phyloP scores from a whole-genome alignment of 2,888 invertebrate genomes.

The Pollenia griseotomentosa region DNA sequence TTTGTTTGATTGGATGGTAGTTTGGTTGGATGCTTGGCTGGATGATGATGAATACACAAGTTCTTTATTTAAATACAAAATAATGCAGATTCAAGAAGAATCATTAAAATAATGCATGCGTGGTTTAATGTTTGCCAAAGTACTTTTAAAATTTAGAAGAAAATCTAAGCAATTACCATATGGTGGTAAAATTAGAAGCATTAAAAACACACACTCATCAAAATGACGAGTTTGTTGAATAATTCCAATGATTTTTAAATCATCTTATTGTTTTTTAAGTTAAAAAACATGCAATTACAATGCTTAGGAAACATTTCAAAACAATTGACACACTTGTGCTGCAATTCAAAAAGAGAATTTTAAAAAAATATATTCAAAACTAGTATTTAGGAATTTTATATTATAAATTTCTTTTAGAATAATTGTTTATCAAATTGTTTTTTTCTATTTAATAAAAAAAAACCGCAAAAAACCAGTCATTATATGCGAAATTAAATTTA shows the following conservation, averaged over 20 bases:
- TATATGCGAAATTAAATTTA: constrained; percentile 83
- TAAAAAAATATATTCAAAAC: neutral
- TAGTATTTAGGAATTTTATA: neutral
- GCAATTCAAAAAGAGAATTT: neutral
- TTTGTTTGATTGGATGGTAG: constrained; percentile 49
- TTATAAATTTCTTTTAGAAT: constrained; percentile 9
- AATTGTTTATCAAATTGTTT: neutral
- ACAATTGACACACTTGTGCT: constrained; percentile 65
- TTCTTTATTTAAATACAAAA: constrained; percentile 66
- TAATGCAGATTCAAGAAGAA: constrained; percentile 63
- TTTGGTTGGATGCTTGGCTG: constrained; percentile 32
- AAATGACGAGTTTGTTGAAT: constrained; percentile 54
- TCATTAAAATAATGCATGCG: constrained; percentile 70
- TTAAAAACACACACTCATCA: constrained; percentile 41
- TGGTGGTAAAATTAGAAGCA: constrained; percentile 71
- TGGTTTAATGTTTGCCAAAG: constrained; percentile 67
- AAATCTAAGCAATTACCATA: constrained; percentile 55
- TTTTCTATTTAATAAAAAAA: constrained; percentile 71
- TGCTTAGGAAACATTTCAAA: constrained; percentile 1
- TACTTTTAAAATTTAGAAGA: constrained; percentile 40
- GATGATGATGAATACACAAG: constrained; percentile 48
- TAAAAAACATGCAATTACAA: constrained; percentile 4
- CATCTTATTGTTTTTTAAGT: constrained; percentile 47
- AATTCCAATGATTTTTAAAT: constrained; percentile 56
- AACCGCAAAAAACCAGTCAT: constrained; percentile 80